Conservation (phyloP, 2,797 vertebrate genomes). For the Petrocephalus sullivani region DNA sequence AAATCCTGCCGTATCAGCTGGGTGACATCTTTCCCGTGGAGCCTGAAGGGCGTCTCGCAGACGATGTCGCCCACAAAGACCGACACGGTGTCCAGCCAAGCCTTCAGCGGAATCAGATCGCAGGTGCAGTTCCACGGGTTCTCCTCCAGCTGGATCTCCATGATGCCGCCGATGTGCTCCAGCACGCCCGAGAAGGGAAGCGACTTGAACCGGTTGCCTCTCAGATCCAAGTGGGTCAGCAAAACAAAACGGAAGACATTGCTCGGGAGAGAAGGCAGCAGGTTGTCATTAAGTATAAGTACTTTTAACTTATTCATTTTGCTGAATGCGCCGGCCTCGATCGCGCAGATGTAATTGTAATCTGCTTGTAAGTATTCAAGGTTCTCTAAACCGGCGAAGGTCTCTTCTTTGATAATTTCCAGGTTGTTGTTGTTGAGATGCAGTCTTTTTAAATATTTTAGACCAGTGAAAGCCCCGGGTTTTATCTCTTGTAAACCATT, state of each 20-base stretch:
- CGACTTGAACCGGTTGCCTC: conserved; percentile 88
- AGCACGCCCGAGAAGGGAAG: conserved; percentile 91
- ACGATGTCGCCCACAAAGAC: conserved; percentile 94
- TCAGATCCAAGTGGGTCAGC: conserved; percentile 92
- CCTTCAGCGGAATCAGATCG: conserved; percentile 88
- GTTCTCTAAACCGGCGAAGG: conserved; percentile 85
- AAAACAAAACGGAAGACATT: conserved; percentile 96
- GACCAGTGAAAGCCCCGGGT: conserved; percentile 82
- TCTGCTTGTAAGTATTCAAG: conserved; percentile 96
- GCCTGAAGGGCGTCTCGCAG: conserved; percentile 90
- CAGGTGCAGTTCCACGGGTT: conserved; percentile 99
- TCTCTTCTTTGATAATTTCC: conserved; percentile 89
- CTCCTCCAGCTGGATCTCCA: conserved; percentile 98
- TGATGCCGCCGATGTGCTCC: conserved; percentile 95
- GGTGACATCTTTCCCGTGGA: conserved; percentile 93
- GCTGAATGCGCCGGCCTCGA: conserved; percentile 88
- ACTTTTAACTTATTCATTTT: conserved; percentile 96
- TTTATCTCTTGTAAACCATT: conserved; percentile 94
- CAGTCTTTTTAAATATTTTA: conserved; percentile 85
- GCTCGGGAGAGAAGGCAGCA: conserved; percentile 84
- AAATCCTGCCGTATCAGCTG: conserved; percentile 93
- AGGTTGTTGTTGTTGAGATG: conserved; percentile 97
- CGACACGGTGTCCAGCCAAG: conserved; percentile 92
- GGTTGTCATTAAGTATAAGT: conserved; percentile 94
- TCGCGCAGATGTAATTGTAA: conserved; percentile 92